Conservation (phyloP, 2,113 vertebrate species). For the Copsychus sechellarum region DNA sequence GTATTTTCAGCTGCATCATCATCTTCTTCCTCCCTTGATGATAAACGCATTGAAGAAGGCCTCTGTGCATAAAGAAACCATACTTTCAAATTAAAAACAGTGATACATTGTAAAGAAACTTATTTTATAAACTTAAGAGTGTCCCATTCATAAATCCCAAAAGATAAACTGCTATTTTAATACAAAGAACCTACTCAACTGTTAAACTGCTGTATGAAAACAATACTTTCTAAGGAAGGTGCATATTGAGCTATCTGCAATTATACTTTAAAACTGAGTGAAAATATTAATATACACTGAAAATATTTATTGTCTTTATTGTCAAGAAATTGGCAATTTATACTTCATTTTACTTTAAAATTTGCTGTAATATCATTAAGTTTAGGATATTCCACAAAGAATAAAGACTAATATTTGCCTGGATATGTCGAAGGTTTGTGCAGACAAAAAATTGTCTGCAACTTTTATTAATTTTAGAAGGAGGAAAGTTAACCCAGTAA, state of each 20-base stretch:
- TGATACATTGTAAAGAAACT: neutral
- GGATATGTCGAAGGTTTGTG: neutral
- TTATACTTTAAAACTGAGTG: neutral
- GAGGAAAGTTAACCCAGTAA: neutral
- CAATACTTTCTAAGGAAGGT: neutral
- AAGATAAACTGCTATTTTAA: neutral
- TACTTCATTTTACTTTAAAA: neutral
- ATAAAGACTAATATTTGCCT: neutral
- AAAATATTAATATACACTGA: neutral
- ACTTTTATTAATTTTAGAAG: neutral
- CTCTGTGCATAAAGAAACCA: conserved; percentile 70
- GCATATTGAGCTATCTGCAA: neutral
- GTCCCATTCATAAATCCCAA: neutral
- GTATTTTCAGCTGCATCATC: conserved; percentile 85
- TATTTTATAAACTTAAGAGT: neutral
- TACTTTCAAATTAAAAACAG: neutral
- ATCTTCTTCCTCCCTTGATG: conserved; percentile 79
- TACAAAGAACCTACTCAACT: neutral
- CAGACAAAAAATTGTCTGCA: neutral
- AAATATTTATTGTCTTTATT: neutral
- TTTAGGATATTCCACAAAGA: neutral
- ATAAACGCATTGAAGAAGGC: conserved; percentile 77
- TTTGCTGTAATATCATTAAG: neutral
- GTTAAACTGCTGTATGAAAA: neutral
- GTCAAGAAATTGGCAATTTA: neutral